Base-by-base conservation (phyloP, 2,888 invertebrate genomes). In the Eilema caniola region DNA sequence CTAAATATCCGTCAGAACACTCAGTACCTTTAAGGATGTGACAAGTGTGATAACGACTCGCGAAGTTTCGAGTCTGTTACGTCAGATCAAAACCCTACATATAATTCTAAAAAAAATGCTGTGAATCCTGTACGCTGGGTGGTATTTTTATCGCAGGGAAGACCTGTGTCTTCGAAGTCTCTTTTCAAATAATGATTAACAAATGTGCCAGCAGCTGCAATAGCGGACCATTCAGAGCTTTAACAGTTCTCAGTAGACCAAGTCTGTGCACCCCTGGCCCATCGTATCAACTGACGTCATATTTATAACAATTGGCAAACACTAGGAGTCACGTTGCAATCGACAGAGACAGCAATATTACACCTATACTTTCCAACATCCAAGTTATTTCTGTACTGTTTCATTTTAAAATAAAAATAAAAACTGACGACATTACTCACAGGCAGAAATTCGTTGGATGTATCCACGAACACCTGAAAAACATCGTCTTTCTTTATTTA, bases 401-500 rank as follows among this genome's bases (percentile, higher is more conserved):
- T 31, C 31, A 31, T 60, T 53, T 28, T 23, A 65, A 65, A 57
- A 65, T 57, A 72, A 70, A 78, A 71, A 33, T 10, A 37, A 76
- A 72, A 71, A 57, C 71, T 74, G 73, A 73, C 80, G 69, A 60
- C 73, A 67, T 79, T 76, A 79, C 72, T 76, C 79, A 77, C 71
- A 68, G 41, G 62, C 71, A 76, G 76, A 63, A 67, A 69, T 71
- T 67, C 75, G 65, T 25, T 31, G 62, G 72, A 77, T 70, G 71
- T 74, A 57, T 66, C 67, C 67, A 28, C 53, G 12, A 62, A 37
- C 76, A 74, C 74, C 75, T 73, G 76, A 76, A 76, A 72, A 82
- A 80, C 76, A 80, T 70, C 70, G 59, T 68, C 72, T 82, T 80
- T 82, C 75, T 78, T 71, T 82, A 82, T 82, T 73, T 78, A 82